A percentile compares a stretch with the other conserved stretches of the same genome.
These are phyloP conservation scores for Eutrigla gurnardus DNA, from an alignment of 2,797 vertebrate species.

Conservation along the genomic window DNA sequence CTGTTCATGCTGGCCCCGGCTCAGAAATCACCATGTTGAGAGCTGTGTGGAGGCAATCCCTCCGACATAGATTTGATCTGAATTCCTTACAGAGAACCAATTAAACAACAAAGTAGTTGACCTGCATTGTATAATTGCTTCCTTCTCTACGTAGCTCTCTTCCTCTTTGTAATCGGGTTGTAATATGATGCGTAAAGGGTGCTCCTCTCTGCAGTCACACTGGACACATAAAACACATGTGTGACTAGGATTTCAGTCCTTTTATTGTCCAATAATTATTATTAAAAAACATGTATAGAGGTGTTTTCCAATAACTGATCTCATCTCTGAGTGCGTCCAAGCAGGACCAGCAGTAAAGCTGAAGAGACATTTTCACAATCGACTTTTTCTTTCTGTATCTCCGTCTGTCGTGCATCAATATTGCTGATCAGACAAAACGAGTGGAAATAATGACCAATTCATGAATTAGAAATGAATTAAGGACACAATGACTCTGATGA, in stretches of 20 bases:
- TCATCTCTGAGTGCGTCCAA: conserved; percentile 6
- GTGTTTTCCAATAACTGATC: conserved; percentile 1
- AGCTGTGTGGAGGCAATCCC: background rate
- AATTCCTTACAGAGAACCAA: background rate
- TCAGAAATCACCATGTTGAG: too few relatives aligned
- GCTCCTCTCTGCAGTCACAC: background rate
- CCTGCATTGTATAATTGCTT: background rate
- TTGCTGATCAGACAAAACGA: conserved; percentile 43
- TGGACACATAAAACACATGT: background rate
- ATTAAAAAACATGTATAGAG: too few relatives aligned
- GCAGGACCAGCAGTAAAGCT: conserved; percentile 6
- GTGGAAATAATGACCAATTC: conserved; percentile 45
- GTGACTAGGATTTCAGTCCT: background rate
- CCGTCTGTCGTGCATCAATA: conserved; percentile 50
- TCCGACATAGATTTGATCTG: background rate
- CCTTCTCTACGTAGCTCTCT: background rate
- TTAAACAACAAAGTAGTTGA: background rate
- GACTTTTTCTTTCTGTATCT: conserved; percentile 2
- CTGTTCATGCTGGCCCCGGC: too few relatives aligned
- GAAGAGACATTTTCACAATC: background rate
- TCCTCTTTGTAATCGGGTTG: conserved; percentile 1
- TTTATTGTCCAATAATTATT: background rate
- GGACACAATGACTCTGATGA: conserved; percentile 17
- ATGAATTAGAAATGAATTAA: background rate
- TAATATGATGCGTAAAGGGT: too few relatives aligned